phyloP scores from a whole-genome alignment of 2,888 invertebrate genomes.

The Gonocerus acuteangulatus region DNA sequence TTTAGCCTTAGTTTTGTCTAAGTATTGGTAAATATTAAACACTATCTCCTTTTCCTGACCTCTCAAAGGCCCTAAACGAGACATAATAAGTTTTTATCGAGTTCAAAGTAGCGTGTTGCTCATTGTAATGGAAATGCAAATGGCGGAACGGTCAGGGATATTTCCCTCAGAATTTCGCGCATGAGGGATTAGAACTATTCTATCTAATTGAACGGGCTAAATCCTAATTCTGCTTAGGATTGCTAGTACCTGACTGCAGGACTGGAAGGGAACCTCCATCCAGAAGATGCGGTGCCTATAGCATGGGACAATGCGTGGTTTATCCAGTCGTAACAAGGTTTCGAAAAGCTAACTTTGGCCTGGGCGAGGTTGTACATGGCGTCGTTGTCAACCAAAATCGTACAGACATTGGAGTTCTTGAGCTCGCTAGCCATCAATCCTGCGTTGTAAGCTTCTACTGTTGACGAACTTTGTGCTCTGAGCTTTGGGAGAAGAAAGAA shows the following conservation, averaged over 20 bases:
- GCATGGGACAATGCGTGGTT: neutral
- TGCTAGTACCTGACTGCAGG: slow-evolving; percentile 2
- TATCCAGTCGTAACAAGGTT: neutral
- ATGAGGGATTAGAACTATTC: no score
- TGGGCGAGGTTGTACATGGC: neutral
- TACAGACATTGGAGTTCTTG: neutral
- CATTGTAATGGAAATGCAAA: no score
- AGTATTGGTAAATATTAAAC: no score
- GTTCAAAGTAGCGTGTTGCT: no score
- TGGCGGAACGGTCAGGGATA: no score
- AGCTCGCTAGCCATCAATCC: neutral
- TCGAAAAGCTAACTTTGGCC: neutral
- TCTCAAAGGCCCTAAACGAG: no score
- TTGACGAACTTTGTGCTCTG: neutral
- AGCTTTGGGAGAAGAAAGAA: neutral
- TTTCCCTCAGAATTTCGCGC: no score
- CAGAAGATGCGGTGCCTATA: neutral
- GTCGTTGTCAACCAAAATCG: neutral
- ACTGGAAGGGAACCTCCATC: neutral
- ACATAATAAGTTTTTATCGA: no score
- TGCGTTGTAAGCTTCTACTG: slow-evolving; percentile 1
- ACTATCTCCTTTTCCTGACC: no score
- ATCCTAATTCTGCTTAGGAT: no score
- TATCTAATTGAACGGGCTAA: no score
- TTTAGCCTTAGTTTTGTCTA: no score